Evolutionary conservation across 1,140 invertebrate genomes (phyloP).

Genomic region (Nilaparvata lugens): DNA sequence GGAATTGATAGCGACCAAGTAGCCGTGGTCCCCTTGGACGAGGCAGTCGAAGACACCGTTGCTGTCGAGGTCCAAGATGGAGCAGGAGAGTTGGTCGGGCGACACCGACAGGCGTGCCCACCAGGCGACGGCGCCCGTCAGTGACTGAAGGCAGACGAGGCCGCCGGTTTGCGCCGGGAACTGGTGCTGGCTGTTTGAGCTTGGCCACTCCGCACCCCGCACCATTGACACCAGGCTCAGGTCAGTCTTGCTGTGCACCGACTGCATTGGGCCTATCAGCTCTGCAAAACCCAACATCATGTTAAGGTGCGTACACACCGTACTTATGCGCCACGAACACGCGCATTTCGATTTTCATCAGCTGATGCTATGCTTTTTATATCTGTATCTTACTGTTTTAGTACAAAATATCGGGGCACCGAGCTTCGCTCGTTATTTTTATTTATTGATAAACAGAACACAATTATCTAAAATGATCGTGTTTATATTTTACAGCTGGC

Average conservation of each 20-base stretch:
- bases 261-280: conserved; percentile 56
- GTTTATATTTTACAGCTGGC: too few species aligned
- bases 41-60: conserved; percentile 63
- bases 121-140: conserved; percentile 52
- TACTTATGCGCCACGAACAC: too few species aligned
- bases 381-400: too few species aligned
- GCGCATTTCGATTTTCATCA: too few species aligned
- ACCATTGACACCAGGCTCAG: conserved; percentile 61
- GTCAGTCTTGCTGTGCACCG: conserved; percentile 48
- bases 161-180: conserved; percentile 38
- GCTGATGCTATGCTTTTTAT: too few species aligned
- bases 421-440: too few species aligned
- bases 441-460: too few species aligned
- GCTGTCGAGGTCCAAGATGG: conserved; percentile 53
- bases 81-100: conserved; percentile 58
- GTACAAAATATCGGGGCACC: too few species aligned
- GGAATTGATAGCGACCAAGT: conserved; percentile 57
- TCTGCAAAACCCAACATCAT: conserved; percentile 43
- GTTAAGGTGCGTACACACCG: too few species aligned
- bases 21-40: conserved; percentile 53
- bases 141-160: conserved; percentile 47
- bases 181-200: conserved; percentile 24
- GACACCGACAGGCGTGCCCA: conserved; percentile 48
- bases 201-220: conserved; percentile 42
- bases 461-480: too few species aligned